phyloP scores from a whole-genome alignment of 2,113 vertebrate genomes.

The Panthera tigris region DNA sequence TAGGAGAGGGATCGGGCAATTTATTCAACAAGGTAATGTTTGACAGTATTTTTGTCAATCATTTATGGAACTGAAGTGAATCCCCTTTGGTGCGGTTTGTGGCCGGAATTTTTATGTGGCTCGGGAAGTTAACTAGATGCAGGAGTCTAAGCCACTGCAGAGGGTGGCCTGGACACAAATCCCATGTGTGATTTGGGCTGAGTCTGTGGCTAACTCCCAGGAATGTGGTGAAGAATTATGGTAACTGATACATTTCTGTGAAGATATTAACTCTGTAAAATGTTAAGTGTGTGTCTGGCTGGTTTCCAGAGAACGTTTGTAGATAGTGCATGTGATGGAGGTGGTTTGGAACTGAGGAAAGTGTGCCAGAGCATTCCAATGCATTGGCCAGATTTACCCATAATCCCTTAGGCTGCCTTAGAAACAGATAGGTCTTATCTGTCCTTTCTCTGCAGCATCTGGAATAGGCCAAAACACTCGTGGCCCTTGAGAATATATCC shows the following conservation, averaged over 20 bases:
- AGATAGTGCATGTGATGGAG: background rate
- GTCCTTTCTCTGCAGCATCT: background rate
- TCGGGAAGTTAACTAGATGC: background rate
- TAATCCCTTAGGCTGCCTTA: background rate
- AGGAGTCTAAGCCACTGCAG: background rate
- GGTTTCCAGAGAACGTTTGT: background rate
- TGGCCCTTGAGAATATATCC: background rate
- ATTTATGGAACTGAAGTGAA: background rate
- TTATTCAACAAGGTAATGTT: background rate
- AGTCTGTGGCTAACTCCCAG: background rate
- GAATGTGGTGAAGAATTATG: background rate
- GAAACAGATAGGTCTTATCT: background rate
- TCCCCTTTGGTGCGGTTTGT: background rate
- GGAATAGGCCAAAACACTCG: background rate
- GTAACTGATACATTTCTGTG: background rate
- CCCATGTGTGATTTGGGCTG: background rate
- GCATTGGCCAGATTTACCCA: background rate
- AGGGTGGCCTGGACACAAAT: background rate
- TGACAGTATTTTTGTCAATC: slow-evolving; percentile 26
- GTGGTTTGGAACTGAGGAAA: background rate
- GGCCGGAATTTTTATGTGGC: background rate
- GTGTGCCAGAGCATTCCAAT: background rate
- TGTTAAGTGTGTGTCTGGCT: background rate
- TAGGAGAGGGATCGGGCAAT: background rate
- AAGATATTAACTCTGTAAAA: background rate